Percentiles rank a stretch among this genome's conserved stretches.
Conservation (phyloP, 2,113 vertebrate species). For the Fulmarus glacialis region DNA sequence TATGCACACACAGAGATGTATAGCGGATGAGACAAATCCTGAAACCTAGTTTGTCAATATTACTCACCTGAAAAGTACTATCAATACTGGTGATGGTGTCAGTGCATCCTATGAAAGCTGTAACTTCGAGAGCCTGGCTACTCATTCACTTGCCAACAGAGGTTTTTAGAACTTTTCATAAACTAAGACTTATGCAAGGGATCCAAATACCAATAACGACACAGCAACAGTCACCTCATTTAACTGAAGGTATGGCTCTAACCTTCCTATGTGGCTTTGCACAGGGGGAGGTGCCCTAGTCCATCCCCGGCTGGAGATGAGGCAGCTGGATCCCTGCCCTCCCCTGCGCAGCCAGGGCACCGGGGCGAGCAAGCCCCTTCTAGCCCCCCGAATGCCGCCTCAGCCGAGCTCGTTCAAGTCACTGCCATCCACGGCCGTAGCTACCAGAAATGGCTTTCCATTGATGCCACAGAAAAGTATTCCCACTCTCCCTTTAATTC, state of each 20-base stretch:
- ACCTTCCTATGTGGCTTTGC: not conserved
- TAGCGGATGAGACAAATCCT: not conserved
- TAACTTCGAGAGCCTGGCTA: not conserved
- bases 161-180: not conserved
- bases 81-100: not conserved
- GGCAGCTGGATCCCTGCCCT: not conserved
- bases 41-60: not conserved
- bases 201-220: not conserved
- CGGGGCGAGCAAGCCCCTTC: not conserved
- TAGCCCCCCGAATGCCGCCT: not conserved
- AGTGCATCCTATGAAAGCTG: not conserved
- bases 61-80: not conserved
- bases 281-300: too few species aligned
- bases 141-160: not conserved
- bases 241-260: not conserved
- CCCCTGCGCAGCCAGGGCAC: not conserved
- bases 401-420: not conserved
- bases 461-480: not conserved
- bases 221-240: not conserved
- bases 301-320: not conserved
- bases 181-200: not conserved
- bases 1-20: not conserved
- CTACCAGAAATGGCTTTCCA: not conserved
- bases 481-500: not conserved
- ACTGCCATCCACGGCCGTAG: rapidly evolving